Evolutionary conservation across 2,888 invertebrate genomes (phyloP).

Genomic region (Melanchra persicariae): DNA sequence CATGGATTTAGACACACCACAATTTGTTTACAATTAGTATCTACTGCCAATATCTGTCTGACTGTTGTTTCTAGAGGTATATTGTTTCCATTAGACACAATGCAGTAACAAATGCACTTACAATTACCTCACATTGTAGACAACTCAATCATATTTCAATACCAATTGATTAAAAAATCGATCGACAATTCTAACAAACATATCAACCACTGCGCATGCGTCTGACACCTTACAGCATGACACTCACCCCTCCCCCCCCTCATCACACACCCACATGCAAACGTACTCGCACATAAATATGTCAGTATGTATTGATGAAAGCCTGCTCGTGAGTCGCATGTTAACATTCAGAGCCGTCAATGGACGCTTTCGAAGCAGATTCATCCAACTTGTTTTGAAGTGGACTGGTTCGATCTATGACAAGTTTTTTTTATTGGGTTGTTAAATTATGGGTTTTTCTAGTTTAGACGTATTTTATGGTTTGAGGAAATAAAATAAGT

Average conservation of each 20-base stretch:
- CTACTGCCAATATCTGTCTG: no score
- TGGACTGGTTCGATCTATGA: conserved; percentile 50
- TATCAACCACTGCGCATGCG: conserved; percentile 53
- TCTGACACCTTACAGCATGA: conserved; percentile 40
- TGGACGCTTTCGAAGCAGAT: conserved; percentile 70
- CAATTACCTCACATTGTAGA: not conserved
- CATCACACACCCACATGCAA: conserved; percentile 32
- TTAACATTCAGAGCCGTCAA: conserved; percentile 68
- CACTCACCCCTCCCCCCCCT: not conserved
- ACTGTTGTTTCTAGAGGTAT: not conserved
- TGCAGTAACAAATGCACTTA: conserved; percentile 1
- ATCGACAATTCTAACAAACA: not conserved
- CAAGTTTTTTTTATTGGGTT: conserved; percentile 25
- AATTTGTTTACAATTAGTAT: not conserved
- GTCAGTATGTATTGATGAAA: conserved; percentile 75
- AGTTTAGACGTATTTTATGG: not conserved
- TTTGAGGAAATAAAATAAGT: not conserved
- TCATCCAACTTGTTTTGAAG: conserved; percentile 42
- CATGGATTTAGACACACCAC: not conserved
- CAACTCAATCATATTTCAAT: no score
- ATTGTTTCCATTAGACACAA: not conserved
- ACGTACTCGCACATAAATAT: conserved; percentile 12
- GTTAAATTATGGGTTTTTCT: conserved; percentile 11
- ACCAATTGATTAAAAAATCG: no score
- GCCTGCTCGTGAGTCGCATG: conserved; percentile 76